Evolutionary conservation across 2,888 invertebrate species (phyloP), one percentile per base, ranked within the genome.

Genomic region (Homarus gammarus): DNA sequence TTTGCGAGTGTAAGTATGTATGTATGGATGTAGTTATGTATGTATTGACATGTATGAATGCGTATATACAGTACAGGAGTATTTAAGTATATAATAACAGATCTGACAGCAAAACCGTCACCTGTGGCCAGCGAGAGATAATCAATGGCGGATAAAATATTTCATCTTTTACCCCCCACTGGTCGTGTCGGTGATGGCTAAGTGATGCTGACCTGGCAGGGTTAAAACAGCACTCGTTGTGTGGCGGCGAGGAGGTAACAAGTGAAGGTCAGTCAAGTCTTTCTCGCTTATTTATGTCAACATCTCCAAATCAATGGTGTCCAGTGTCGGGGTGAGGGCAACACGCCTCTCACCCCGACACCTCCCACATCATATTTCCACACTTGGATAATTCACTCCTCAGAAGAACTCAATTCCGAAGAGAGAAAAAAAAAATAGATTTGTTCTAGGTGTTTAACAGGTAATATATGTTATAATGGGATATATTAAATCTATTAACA

Each of bases 301-400:
- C 64, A 64, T 18, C 64, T 64, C 27, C 27, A 64, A 27, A 64
- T 64, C 64, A 64, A 64, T 64, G 64, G 27, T 22, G 64, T 64
- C 64, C 64, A 27, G 27, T 64, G 64, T 64, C 64, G 10, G 27
- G 6, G 27, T 2, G n/a, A 44, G 64, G 27, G 8, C 56, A 22
- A 64, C 64, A 64, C 64, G 64, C 56, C 56, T 18, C 56, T 15
- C 15, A 10, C 3, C 3, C 18, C 56, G n/a, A n/a, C 56, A 3
- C 56, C 56, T 56, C 56, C 15, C 18, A 3, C 15, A 56, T 18
- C 56, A 56, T 56, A 56, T 56, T 56, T 56, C 77, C 77, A 27
- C 77, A 8, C 18, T n/a, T 77, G 77, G 27, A 44, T 77, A 77
- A 77, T 77, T 77, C 27, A 77, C 73, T 8, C 73, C 10, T 5